Base-by-base conservation (phyloP, 1,140 invertebrate genomes). In the Drosophila funebris region DNA sequence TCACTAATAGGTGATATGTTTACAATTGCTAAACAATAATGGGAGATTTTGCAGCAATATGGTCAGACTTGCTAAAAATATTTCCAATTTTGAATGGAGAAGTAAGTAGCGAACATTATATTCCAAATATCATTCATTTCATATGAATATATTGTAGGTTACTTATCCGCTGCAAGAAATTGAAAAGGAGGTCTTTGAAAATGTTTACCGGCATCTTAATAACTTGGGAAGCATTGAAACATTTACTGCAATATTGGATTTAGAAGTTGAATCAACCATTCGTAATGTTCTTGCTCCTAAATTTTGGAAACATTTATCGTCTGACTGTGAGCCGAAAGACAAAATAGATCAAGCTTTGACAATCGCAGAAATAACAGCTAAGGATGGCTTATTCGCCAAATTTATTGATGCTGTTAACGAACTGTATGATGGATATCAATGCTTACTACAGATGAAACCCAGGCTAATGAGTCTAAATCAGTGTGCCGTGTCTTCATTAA, bases 251-350 rank as follows among this genome's bases (percentile, higher is more conserved):
- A 36, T 89, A n/a, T 33, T 90, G 4, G 68, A 85, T 6, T 36
- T 90, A 20, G 85, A 89, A 70, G 50, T 85, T 0, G 69, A 76
- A 48, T 89, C 85, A 5, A 36, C 58, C 8, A 67, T 90, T 63
- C 74, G 84, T 13, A 76, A 80, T 64, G 16, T 67, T 1, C 62
- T 91, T 52, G 88, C 82, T 0, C 90, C 90, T 3, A 80, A 61
- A 20, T 91, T 91, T 56, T 91, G 90, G 90, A 76, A 74, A 53
- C 64, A 90, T 39, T 91, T 91, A 27, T 54, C 67, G 3, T 20
- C 52, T 0, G 46, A 64, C 7, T 14, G 43, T 9, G 57, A 76
- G 6, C 4, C 63, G 1, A 74, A 39, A 8, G 33, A 33, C 1
- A 44, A 46, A 13, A 4, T 16, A 3, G 67, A 76, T 4, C 72